These are phyloP conservation scores for Salvelinus fontinalis DNA, from an alignment of 2,113 vertebrate genomes.

Conservation along the genomic window DNA sequence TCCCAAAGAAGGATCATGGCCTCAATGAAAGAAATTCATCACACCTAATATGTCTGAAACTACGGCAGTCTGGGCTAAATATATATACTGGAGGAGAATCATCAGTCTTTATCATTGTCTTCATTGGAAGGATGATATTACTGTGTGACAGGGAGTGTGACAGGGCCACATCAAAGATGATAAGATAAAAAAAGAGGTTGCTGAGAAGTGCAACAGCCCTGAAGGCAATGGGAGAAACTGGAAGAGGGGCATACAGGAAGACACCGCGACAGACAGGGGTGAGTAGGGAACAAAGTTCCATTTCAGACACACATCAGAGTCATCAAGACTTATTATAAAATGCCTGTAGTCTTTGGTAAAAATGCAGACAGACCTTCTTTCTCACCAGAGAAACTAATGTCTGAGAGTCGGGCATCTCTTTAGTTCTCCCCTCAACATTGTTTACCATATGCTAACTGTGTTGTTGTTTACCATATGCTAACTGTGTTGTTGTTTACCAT, in stretches of 20 bases:
- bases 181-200: constrained; percentile 35
- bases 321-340: neutral
- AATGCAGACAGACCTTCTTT: constrained; percentile 7
- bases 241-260: neutral
- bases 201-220: neutral
- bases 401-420: neutral
- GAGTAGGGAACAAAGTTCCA: no score
- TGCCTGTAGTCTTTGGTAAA: neutral
- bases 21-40: constrained; percentile 59
- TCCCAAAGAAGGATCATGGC: constrained; percentile 42
- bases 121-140: constrained; percentile 62
- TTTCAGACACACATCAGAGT: neutral
- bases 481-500: no score
- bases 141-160: constrained; percentile 29
- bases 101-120: constrained; percentile 48
- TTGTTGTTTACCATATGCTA: no score
- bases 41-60: constrained; percentile 58
- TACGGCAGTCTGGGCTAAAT: constrained; percentile 51
- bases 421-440: no score
- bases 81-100: constrained; percentile 46
- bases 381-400: constrained; percentile 49
- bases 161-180: constrained; percentile 39
- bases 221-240: constrained; percentile 6
- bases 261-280: constrained; percentile 4
- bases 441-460: no score